These are phyloP conservation scores for Eristalis tenax DNA, from an alignment of 2,888 invertebrate genomes.

Conservation along the genomic window DNA sequence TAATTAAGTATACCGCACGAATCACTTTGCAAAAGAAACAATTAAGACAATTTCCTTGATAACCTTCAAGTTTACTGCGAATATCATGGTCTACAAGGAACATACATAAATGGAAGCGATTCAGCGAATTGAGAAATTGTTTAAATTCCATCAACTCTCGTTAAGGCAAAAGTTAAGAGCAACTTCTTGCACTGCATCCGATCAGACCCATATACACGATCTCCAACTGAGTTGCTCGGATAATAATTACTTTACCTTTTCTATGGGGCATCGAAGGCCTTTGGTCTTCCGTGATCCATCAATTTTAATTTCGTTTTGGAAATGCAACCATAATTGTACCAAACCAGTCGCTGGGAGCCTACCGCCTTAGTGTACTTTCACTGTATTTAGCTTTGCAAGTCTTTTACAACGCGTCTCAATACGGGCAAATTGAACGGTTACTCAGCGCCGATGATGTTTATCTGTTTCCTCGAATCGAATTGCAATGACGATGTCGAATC, in stretches of 20 bases:
- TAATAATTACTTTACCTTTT: slow-evolving; percentile 27
- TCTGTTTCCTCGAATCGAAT: slow-evolving; percentile 17
- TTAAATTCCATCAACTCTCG: too few species aligned
- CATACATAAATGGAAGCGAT: too few species aligned
- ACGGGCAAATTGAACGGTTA: slow-evolving; percentile 23
- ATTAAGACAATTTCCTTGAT: background rate
- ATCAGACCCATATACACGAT: background rate
- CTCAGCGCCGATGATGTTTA: slow-evolving; percentile 5
- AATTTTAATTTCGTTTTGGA: slow-evolving; percentile 47
- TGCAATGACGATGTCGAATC: slow-evolving; percentile 25
- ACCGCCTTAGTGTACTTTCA: slow-evolving; percentile 35
- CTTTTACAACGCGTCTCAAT: slow-evolving; percentile 30
- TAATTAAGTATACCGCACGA: background rate
- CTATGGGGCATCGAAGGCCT: background rate
- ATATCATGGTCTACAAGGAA: background rate
- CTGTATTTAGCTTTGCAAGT: slow-evolving; percentile 24
- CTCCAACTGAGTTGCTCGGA: slow-evolving; percentile 5
- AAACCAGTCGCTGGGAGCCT: background rate
- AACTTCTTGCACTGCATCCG: background rate
- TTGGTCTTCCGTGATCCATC: slow-evolving; percentile 53
- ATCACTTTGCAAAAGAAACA: too few species aligned
- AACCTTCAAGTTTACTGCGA: background rate
- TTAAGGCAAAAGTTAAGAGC: too few species aligned
- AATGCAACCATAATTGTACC: slow-evolving; percentile 35
- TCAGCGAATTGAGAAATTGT: too few species aligned